These are phyloP conservation scores for Cerceris ruficornis DNA, from an alignment of 2,888 invertebrate genomes.

Conservation along the genomic window DNA sequence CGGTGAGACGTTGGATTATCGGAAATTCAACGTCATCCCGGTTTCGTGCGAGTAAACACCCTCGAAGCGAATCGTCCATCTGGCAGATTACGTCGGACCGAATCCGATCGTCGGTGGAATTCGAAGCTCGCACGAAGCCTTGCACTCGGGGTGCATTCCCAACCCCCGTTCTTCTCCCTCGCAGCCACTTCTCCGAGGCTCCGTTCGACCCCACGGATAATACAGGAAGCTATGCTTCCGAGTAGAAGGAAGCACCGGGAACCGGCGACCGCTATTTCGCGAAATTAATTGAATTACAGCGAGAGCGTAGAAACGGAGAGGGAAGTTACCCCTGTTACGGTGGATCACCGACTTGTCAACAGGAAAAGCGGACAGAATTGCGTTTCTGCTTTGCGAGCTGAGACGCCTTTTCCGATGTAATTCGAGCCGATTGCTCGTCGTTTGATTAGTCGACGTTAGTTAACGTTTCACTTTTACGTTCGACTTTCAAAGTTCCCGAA, in stretches of 20 bases:
- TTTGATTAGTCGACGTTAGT: neutral
- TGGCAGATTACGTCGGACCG: conserved; percentile 54
- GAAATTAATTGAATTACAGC: conserved; percentile 58
- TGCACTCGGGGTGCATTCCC: conserved; percentile 10
- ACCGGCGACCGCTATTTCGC: conserved; percentile 42
- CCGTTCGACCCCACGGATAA: conserved; percentile 29
- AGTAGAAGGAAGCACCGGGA: conserved; percentile 14
- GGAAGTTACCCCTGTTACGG: conserved; percentile 12
- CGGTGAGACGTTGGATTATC: conserved; percentile 42
- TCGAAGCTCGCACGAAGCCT: conserved; percentile 28
- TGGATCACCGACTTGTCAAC: conserved; percentile 39
- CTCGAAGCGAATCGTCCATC: conserved; percentile 54
- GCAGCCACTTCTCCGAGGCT: too few relatives aligned
- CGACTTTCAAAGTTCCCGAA: too few relatives aligned
- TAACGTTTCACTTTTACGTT: too few relatives aligned
- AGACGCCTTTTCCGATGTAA: neutral
- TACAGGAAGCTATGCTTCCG: conserved; percentile 42
- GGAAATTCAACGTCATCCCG: conserved; percentile 53
- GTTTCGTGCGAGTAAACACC: conserved; percentile 54
- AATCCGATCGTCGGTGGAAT: conserved; percentile 51
- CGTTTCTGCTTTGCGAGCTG: neutral
- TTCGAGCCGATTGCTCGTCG: neutral
- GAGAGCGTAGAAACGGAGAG: conserved; percentile 9
- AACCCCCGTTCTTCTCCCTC: neutral
- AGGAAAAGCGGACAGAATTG: conserved; percentile 24